phyloP scores from a whole-genome alignment of 2,797 vertebrate genomes.

The Paratrypauchen microcephalus region DNA sequence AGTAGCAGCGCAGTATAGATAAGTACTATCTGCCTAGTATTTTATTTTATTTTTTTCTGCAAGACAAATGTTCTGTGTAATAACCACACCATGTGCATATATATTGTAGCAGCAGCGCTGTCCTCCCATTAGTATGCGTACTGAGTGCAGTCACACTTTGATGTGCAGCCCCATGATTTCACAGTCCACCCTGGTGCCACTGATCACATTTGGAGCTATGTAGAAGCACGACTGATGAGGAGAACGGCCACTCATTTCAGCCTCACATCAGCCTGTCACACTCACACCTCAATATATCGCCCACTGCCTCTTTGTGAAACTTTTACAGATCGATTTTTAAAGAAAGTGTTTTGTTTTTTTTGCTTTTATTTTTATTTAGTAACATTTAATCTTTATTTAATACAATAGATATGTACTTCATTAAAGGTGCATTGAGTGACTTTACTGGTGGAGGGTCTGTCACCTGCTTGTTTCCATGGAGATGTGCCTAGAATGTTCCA shows the following conservation, averaged over 20 bases:
- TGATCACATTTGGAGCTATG: constrained; percentile 78
- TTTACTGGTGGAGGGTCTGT: no score
- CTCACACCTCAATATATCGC: constrained; percentile 48
- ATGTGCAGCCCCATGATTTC: constrained; percentile 80
- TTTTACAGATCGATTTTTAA: constrained; percentile 21
- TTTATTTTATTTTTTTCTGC: no score
- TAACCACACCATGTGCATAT: constrained; percentile 55
- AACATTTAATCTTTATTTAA: background rate
- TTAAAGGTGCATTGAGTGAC: background rate
- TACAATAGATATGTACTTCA: background rate
- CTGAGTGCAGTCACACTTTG: constrained; percentile 74
- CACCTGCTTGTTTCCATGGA: no score
- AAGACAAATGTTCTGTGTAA: background rate
- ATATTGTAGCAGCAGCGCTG: constrained; percentile 19
- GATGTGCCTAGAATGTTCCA: no score
- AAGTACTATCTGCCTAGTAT: no score
- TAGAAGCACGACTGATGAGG: constrained; percentile 71
- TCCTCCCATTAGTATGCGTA: constrained; percentile 72
- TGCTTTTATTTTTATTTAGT: no score
- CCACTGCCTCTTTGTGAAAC: constrained; percentile 32
- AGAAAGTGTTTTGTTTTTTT: background rate
- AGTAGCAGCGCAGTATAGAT: no score
- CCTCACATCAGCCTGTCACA: constrained; percentile 50
- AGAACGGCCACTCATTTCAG: constrained; percentile 68
- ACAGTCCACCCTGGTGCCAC: constrained; percentile 75